Conservation (phyloP, 2,113 vertebrate species). For the Sapayoa aenigma region DNA sequence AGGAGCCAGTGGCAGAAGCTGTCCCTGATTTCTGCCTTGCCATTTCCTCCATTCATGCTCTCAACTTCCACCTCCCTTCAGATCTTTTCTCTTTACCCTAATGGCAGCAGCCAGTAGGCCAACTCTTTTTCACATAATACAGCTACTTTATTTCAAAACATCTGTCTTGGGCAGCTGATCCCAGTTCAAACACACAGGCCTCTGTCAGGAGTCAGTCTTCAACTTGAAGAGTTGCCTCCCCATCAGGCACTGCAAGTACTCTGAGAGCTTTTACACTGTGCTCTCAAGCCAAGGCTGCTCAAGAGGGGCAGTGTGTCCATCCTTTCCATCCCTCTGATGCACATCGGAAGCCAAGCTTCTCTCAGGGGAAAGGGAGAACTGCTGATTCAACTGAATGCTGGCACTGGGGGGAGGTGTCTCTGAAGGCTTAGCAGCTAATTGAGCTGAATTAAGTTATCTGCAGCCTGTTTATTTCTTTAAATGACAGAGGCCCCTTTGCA, state of each 20-base stretch:
- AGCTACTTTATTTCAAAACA: not conserved
- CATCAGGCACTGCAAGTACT: not conserved
- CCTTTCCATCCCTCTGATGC: not conserved
- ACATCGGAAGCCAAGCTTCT: not conserved
- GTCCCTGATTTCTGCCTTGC: not conserved
- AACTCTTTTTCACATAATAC: not conserved
- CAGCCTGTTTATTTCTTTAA: conserved; percentile 16
- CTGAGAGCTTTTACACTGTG: fast-evolving
- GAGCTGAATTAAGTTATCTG: conserved; percentile 20
- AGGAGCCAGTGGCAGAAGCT: not conserved
- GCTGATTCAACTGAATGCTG: not conserved
- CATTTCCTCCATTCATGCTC: not conserved
- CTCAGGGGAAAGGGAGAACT: not conserved
- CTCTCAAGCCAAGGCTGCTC: not conserved
- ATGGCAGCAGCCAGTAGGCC: not conserved
- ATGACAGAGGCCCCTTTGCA: not conserved
- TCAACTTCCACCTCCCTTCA: not conserved
- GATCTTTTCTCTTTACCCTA: not conserved
- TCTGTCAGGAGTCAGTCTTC: not conserved
- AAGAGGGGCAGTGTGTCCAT: fast-evolving
- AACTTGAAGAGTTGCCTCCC: not conserved
- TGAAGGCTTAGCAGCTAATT: conserved; percentile 8
- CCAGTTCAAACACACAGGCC: not conserved
- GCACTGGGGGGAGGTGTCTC: not conserved
- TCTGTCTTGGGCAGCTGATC: not conserved